Evolutionary conservation across 2,888 invertebrate species (phyloP).

Genomic region (Arctia plantaginis): DNA sequence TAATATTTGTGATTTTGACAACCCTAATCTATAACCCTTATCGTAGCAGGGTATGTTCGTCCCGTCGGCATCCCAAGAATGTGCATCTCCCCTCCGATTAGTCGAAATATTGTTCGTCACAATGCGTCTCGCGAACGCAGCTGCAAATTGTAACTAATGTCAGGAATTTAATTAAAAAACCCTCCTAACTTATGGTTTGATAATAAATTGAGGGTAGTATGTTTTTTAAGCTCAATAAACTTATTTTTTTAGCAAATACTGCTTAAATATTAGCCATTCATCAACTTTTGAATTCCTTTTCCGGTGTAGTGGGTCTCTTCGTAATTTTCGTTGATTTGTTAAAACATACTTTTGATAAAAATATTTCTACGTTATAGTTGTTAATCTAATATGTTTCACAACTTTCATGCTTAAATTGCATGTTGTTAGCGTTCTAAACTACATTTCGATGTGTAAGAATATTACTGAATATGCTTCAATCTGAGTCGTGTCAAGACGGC

Average conservation of each 20-base stretch:
- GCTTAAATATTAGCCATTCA: background rate
- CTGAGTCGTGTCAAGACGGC: too few species aligned
- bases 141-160: slow-evolving; percentile 58
- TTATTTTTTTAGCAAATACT: slow-evolving; percentile 11
- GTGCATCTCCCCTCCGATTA: slow-evolving; percentile 16
- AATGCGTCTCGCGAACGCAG: slow-evolving; percentile 47
- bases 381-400: too few species aligned
- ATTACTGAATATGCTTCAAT: too few species aligned
- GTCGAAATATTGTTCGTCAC: slow-evolving; percentile 14
- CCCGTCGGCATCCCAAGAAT: slow-evolving; percentile 17
- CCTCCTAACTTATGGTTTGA: slow-evolving; percentile 41
- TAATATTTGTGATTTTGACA: background rate
- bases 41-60: slow-evolving; percentile 24
- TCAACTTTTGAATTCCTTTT: background rate
- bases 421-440: too few species aligned
- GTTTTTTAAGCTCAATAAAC: slow-evolving; percentile 8
- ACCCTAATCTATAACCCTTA: slow-evolving; percentile 16
- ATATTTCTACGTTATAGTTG: too few species aligned
- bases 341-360: too few species aligned
- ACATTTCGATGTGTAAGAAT: too few species aligned
- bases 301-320: background rate
- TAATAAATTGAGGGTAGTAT: slow-evolving; percentile 38
- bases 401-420: too few species aligned
- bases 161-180: slow-evolving; percentile 65
- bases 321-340: too few species aligned